A percentile compares a stretch with the other conserved stretches of the same genome.
Conservation (phyloP, 2,113 vertebrate genomes). For the Hippolais icterina region DNA sequence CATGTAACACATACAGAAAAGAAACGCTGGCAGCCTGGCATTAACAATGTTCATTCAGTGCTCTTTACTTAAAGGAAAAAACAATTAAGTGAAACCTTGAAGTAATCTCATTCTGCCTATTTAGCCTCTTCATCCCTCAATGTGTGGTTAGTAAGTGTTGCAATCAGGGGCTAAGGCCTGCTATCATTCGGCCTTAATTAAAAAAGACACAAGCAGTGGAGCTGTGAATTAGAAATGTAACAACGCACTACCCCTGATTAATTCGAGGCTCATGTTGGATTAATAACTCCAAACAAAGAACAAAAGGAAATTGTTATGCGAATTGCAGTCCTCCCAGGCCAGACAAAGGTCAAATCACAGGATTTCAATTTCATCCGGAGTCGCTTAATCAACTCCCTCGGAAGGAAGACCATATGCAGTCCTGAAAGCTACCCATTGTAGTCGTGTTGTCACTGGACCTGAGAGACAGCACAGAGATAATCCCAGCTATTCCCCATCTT, state of each 20-base stretch:
- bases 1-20: background rate
- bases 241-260: conserved; percentile 84
- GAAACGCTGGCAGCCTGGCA: conserved; percentile 57
- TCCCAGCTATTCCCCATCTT: conserved; percentile 70
- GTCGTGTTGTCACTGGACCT: conserved; percentile 75
- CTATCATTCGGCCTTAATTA: conserved; percentile 93
- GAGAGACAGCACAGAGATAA: conserved; percentile 73
- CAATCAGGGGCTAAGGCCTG: conserved; percentile 81
- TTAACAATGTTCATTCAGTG: conserved; percentile 66
- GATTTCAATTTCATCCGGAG: conserved; percentile 87
- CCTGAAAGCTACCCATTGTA: conserved; percentile 81
- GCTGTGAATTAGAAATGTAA: conserved; percentile 92
- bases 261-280: conserved; percentile 89
- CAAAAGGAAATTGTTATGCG: conserved; percentile 90
- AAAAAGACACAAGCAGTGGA: conserved; percentile 88
- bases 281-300: conserved; percentile 89
- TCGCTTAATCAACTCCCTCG: conserved; percentile 84
- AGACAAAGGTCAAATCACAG: conserved; percentile 88
- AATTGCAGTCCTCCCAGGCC: conserved; percentile 85
- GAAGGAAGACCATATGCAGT: conserved; percentile 85
- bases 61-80: conserved; percentile 83
- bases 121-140: conserved; percentile 82
- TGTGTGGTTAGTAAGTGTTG: conserved; percentile 78
- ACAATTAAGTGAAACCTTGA: conserved; percentile 85
- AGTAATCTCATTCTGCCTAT: conserved; percentile 83